Base-by-base conservation (phyloP, 2,797 vertebrate genomes). In the Microctenopoma stevenorrisi region DNA sequence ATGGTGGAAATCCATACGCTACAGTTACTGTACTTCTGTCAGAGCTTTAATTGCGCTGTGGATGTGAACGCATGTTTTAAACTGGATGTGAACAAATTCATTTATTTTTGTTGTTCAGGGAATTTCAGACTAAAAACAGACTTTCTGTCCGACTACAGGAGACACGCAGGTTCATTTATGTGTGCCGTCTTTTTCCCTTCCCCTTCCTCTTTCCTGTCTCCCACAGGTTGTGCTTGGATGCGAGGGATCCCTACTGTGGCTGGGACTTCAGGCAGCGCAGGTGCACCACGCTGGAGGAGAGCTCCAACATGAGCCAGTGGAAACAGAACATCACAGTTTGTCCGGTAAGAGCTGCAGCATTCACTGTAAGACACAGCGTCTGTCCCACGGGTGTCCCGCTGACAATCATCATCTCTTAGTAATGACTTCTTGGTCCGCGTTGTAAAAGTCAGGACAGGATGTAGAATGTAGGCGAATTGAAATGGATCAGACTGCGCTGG, bases 221-320 rank as follows among this genome's bases (percentile, higher is more conserved):
- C 37, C 77, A 64, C 90, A 99, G 98, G 80, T 88, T 95, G 28
- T 99, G 98, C 76, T 91, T 99, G 76, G 96, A 95, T 77, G 96
- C 97, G 3, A 93, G 97, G 86, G 97, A 99, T 81, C 98, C 98
- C 0, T 99, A 99, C 78, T 99, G 98, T 0, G 98, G 98, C 86
- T 99, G 98, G 98, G 98, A 99, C 76, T 91, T 92, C 78, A 95
- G 96, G 78, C 96, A 98, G 93, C 95, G 95, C 8, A 91, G 89
- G 26, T 99, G 98, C 87, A 98, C 95, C 81, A 97, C 97, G 0
- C 93, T 98, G 50, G 96, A 98, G 87, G 97, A 99, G 91, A 98
- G 97, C 85, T 96, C 96, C 87, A 97, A 98, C 92, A 99, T 99
- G 97, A 99, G 97, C 89, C 96, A 98, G 70, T 99, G 98, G 98